Evolutionary conservation across 2,797 vertebrate species (phyloP), one percentile per base, ranked within the genome.

Genomic region (Syngnathus acus): DNA sequence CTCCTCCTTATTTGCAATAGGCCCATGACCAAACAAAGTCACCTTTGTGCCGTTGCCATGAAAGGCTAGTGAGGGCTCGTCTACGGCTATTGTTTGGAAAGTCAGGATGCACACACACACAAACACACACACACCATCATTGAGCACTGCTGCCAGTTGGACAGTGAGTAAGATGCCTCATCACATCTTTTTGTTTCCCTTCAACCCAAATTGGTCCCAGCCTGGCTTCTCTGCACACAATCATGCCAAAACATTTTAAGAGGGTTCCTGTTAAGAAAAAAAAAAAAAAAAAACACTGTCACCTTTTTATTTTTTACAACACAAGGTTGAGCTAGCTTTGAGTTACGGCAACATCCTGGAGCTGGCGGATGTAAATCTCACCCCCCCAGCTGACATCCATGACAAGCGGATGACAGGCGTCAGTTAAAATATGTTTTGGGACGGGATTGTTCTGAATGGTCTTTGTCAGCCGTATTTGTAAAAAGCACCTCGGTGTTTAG

Each of bases 111-210:
- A 67, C 66, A 69, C 70, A 60, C 54, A 38, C 65, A 66, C 71
- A 68, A 54, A 72, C 54, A 55, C 23, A 16, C 54, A 57, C 57
- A 9, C 57, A 1, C 1, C 9, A 38, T 17, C 26, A 60, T n/a
- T 40, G 60, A 62, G 60, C 59, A 69, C 68, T 77, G 69, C 78
- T 73, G 61, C 78, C 75, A 70, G 66, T 65, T 50, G 6, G 59
- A 40, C 63, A 2, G 64, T 68, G 82, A 74, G 70, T 39, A 51
- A 79, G 74, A 77, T 47, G 26, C 65, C 75, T 67, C 58, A 16
- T 70, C 74, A 65, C 40, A 66, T 61, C 70, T 65, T 43, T 74
- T 77, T 68, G 73, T 76, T 77, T 77, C 75, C 74, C 82, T 73
- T 6, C 63, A 65, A 78, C 73, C 72, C 75, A 61, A 60, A 68